Percentiles rank a stretch among this genome's conserved stretches.
These are phyloP conservation scores for Drosophila kohkoa DNA, from an alignment of 1,140 invertebrate genomes.

Conservation along the genomic window DNA sequence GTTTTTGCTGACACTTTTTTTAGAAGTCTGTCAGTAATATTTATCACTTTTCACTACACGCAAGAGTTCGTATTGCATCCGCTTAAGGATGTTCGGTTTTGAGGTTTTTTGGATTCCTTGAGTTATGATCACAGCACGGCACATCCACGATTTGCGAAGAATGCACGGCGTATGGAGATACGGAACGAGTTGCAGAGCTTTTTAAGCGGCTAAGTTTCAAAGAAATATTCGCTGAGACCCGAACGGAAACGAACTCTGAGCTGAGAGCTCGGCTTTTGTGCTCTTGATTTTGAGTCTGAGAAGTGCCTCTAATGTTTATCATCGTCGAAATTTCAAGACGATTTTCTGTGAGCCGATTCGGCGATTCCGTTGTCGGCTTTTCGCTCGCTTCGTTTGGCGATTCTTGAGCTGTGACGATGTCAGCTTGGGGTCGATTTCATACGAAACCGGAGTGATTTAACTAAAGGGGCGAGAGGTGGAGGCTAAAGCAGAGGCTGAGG, in stretches of 20 bases:
- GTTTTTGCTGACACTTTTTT: conserved; percentile 8
- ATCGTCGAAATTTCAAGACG: conserved; percentile 69
- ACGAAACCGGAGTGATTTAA: conserved; percentile 2
- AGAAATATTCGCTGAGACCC: conserved; percentile 63
- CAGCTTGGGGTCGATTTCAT: conserved; percentile 8
- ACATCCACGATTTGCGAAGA: conserved; percentile 76
- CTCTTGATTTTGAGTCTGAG: conserved; percentile 27
- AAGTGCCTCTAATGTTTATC: conserved; percentile 60
- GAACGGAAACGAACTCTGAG: conserved; percentile 51
- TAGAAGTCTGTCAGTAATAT: conserved; percentile 6
- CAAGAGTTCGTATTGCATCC: conserved; percentile 60
- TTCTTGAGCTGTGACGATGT: conserved; percentile 58
- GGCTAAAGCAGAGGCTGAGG: background rate
- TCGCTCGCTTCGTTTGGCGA: conserved; percentile 40
- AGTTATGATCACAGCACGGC: conserved; percentile 55
- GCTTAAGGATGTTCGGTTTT: conserved; percentile 50
- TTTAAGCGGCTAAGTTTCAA: conserved; percentile 78
- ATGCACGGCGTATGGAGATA: conserved; percentile 76
- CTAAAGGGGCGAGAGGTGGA: background rate
- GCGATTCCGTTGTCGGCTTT: conserved; percentile 8
- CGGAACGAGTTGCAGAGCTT: conserved; percentile 67
- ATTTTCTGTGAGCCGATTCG: conserved; percentile 21
- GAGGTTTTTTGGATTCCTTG: conserved; percentile 1
- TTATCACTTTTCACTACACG: conserved; percentile 43
- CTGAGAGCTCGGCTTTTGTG: conserved; percentile 45